These are phyloP conservation scores for Sitobion miscanthi DNA, from an alignment of 1,140 invertebrate species.

Conservation along the genomic window DNA sequence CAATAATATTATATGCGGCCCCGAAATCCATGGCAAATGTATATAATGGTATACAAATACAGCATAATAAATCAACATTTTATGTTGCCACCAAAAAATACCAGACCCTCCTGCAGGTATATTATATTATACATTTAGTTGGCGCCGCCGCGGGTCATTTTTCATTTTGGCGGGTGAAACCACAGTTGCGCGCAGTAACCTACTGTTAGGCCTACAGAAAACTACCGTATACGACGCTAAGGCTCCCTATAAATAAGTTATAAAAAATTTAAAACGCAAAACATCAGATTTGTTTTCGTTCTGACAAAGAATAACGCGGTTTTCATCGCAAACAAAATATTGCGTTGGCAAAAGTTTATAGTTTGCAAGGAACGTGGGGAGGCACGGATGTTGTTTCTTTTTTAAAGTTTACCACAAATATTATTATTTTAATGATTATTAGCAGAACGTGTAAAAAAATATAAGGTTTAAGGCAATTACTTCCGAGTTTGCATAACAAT, in stretches of 20 bases:
- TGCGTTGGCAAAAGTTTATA: background rate
- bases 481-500: background rate
- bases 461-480: background rate
- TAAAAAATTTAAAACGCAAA: background rate
- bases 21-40: background rate
- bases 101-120: background rate
- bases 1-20: background rate
- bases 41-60: conserved; percentile 19
- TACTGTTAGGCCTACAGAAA: background rate
- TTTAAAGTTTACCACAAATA: background rate
- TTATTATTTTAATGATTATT: background rate
- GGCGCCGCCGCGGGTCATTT: conserved; percentile 11
- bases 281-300: background rate
- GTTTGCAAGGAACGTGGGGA: background rate
- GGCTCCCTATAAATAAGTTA: background rate
- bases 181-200: background rate
- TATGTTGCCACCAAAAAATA: conserved; percentile 31
- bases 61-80: conserved; percentile 19
- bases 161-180: conserved; percentile 39
- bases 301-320: background rate
- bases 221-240: background rate
- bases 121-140: conserved; percentile 11
- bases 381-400: background rate
- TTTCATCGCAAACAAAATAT: background rate
- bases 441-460: background rate